These are phyloP conservation scores for Plagiodera versicolora DNA, from an alignment of 2,888 invertebrate genomes.

Conservation along the genomic window DNA sequence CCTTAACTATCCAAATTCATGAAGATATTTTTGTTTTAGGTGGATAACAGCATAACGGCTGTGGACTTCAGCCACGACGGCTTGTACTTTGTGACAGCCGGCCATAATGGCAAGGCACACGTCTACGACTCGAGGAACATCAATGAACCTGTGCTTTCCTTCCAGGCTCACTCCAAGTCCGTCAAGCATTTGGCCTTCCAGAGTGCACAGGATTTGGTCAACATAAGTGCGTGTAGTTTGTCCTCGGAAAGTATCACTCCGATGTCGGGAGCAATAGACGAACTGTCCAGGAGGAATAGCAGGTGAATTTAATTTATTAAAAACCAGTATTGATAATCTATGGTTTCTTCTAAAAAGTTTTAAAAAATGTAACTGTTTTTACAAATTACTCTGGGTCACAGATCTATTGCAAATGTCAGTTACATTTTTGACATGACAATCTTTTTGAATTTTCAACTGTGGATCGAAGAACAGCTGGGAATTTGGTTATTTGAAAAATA, in stretches of 20 bases:
- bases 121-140: constrained; percentile 62
- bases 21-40: no score
- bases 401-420: no score
- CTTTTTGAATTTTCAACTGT: no score
- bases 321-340: no score
- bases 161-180: constrained; percentile 59
- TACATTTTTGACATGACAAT: no score
- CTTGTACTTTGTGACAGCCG: constrained; percentile 60
- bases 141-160: constrained; percentile 54
- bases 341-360: no score
- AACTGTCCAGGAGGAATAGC: constrained; percentile 16
- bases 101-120: constrained; percentile 59
- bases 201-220: constrained; percentile 18
- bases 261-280: constrained; percentile 3
- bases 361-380: no score
- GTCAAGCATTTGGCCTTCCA: constrained; percentile 58
- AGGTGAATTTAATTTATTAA: not conserved
- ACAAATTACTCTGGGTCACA: no score
- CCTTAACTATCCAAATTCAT: no score
- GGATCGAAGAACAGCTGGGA: no score
- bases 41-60: constrained; percentile 46
- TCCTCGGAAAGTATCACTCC: constrained; percentile 12
- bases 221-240: constrained; percentile 16
- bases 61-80: constrained; percentile 50
- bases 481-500: no score